Base-by-base conservation (phyloP, 2,113 vertebrate species). In the Rhipidura dahli region DNA sequence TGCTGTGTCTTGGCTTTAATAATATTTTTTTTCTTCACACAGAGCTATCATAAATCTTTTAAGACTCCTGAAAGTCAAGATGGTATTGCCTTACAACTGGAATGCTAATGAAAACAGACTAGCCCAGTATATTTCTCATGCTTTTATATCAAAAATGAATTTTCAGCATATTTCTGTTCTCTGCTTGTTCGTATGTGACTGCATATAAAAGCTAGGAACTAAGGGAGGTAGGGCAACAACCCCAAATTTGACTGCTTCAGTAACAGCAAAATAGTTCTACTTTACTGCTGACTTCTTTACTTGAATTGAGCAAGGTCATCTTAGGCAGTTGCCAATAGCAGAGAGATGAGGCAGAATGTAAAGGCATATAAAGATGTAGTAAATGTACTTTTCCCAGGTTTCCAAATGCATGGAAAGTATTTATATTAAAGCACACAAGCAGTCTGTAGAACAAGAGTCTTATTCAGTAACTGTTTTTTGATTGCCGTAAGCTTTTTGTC, bases 21-120 rank as follows among this genome's bases (percentile, higher is more conserved):
- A n/a, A 20, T 61, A 10, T 20, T 35, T 83, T 83, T 93, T 78
- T 69, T 65, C 40, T 77, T 92, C 24, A 56, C 47, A 23, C 5
- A 54, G 35, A 53, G 56, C 22, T 75, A 59, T 71, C 20, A 35
- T 76, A 75, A 70, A 66, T 90, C 51, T 35, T 92, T n/a, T 78
- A 73, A 87, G 56, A n/a, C 22, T 93, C 22, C 30, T 80, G 26
- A 56, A 93, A 87, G 45, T 85, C 53, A 79, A 27, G 54, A 21
- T 49, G 37, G 33, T 69, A 21, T 91, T 94, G 71, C 33, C 39
- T 93, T 91, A 42, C 17, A 51, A 33, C 64, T 66, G 75, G 51
- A 96, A 73, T 90, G 56, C 71, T 90, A 70, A 56, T 86, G 47
- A 85, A 88, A 96, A 51, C 60, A 78, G 63, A 28, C 60, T 59